These are phyloP conservation scores for Zosterops borbonicus DNA, from an alignment of 2,113 vertebrate genomes.

Conservation along the genomic window DNA sequence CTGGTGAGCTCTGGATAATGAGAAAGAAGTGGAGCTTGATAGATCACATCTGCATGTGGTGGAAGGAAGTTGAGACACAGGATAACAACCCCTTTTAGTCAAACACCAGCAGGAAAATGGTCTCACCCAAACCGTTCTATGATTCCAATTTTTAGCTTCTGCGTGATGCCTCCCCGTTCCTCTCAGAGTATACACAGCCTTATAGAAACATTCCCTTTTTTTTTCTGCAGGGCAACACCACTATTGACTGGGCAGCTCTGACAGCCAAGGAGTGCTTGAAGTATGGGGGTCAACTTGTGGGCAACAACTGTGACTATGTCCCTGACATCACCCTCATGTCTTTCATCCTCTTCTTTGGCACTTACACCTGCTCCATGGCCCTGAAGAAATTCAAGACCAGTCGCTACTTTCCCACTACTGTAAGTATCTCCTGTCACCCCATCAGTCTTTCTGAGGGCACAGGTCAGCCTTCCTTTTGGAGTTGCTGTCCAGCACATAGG, in stretches of 20 bases:
- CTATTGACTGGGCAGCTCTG: conserved; percentile 84
- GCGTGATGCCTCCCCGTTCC: neutral
- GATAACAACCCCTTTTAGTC: neutral
- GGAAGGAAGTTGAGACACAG: neutral
- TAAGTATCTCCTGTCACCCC: conserved; percentile 70
- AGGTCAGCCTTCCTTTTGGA: neutral
- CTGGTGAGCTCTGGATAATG: neutral
- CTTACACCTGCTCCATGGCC: conserved; percentile 94
- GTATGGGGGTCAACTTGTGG: conserved; percentile 84
- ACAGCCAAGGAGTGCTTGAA: conserved; percentile 84
- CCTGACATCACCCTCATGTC: conserved; percentile 97
- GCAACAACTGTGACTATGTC: conserved; percentile 85
- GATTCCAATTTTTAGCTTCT: neutral
- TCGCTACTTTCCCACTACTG: conserved; percentile 93
- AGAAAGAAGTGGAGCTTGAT: neutral
- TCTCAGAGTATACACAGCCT: neutral
- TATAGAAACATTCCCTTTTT: neutral
- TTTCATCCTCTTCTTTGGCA: conserved; percentile 97
- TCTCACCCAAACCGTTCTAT: neutral
- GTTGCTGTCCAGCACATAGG: neutral
- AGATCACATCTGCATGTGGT: neutral
- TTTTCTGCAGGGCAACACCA: conserved; percentile 74
- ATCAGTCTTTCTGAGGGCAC: neutral
- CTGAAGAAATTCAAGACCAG: conserved; percentile 98
- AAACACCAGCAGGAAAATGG: neutral